These are phyloP conservation scores for Heterodera carotae DNA, from an alignment of 1,140 invertebrate genomes.

Conservation along the genomic window DNA sequence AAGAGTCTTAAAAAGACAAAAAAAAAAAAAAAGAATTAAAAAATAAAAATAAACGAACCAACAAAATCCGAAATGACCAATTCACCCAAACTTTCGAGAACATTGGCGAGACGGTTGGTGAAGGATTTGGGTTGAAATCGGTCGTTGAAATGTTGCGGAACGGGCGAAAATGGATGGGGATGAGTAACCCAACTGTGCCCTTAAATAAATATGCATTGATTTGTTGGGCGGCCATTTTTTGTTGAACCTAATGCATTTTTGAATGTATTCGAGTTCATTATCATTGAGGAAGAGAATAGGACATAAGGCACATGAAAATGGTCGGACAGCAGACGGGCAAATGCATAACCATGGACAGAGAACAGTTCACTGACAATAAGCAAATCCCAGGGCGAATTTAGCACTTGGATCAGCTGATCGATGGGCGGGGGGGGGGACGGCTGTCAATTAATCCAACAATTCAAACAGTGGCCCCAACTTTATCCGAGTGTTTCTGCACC, in stretches of 20 bases:
- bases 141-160: not conserved
- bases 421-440: not conserved
- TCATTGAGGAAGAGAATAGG: conserved; percentile 12
- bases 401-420: conserved; percentile 19
- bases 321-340: conserved; percentile 12
- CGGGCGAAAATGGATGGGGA: conserved; percentile 24
- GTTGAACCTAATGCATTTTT: conserved; percentile 6
- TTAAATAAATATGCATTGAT: not conserved
- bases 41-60: conserved; percentile 6
- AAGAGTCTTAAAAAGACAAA: not conserved
- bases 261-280: conserved; percentile 4
- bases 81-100: conserved; percentile 24
- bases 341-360: conserved; percentile 18
- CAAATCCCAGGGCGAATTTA: conserved; percentile 36
- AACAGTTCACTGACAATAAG: conserved; percentile 15
- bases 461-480: not conserved
- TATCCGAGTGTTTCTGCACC: conserved; percentile 6
- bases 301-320: not conserved
- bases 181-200: conserved; percentile 31
- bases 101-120: conserved; percentile 8
- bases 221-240: not conserved
- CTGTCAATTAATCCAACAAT: not conserved
- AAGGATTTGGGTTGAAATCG: conserved; percentile 21
- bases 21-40: not conserved
- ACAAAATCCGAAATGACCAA: not conserved